A percentile compares a stretch with the other conserved stretches of the same genome.
phyloP scores from a whole-genome alignment of 2,797 vertebrate genomes.

The Morelia viridis region DNA sequence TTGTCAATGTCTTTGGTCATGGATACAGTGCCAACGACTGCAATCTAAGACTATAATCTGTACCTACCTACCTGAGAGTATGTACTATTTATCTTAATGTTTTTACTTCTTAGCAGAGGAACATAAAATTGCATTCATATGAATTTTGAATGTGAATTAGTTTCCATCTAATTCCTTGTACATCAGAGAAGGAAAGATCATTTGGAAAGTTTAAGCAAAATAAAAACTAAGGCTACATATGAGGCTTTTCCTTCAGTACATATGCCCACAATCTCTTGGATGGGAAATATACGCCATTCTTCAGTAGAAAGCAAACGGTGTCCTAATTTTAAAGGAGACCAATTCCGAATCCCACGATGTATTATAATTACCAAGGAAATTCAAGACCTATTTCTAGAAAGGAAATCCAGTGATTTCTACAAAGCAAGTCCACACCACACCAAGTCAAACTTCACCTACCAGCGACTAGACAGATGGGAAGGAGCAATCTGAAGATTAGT shows the following conservation, averaged over 20 bases:
- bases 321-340: not conserved
- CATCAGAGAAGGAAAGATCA: not conserved
- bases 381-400: not conserved
- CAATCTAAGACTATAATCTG: not conserved
- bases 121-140: not conserved
- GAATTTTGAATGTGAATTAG: not conserved
- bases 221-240: not conserved
- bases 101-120: not conserved
- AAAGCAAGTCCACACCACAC: not conserved
- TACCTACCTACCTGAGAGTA: not conserved
- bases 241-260: not conserved
- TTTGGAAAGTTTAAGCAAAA: not conserved
- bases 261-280: not conserved
- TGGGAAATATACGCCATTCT: not conserved
- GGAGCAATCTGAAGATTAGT: slow-evolving; percentile 90
- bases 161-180: not conserved
- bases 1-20: not conserved
- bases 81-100: not conserved
- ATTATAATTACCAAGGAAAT: not conserved
- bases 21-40: not conserved
- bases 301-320: not conserved
- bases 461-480: slow-evolving; percentile 89
- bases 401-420: not conserved
- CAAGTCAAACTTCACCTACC: slow-evolving; percentile 78
- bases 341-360: not conserved